Conservation (phyloP, 2,888 invertebrate species). For the Erynnis tages region DNA sequence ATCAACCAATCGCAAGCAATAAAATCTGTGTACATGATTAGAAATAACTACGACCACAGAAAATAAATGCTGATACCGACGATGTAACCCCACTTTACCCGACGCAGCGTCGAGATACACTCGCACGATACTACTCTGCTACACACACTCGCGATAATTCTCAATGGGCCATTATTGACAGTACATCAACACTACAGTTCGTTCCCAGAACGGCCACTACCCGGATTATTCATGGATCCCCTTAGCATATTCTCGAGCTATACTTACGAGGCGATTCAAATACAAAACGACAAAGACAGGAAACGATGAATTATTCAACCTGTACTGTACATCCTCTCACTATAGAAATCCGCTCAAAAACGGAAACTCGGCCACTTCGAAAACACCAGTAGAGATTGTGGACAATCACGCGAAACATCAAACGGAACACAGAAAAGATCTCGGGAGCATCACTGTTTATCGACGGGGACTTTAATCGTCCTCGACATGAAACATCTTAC, state of each 20-base stretch:
- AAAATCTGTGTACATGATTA: conserved; percentile 21
- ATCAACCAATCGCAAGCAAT: conserved; percentile 12
- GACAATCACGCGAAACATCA: conserved; percentile 23
- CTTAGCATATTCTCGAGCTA: conserved; percentile 27
- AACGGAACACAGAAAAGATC: conserved; percentile 23
- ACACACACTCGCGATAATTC: conserved; percentile 25
- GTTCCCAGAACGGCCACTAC: conserved; percentile 13
- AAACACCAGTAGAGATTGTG: conserved; percentile 28
- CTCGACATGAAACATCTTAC: conserved; percentile 40
- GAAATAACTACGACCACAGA: conserved; percentile 25
- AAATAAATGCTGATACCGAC: conserved; percentile 25
- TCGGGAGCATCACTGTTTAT: not conserved
- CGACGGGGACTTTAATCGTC: conserved; percentile 3
- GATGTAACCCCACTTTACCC: conserved; percentile 27
- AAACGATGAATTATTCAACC: conserved; percentile 56
- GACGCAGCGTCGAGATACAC: conserved; percentile 33
- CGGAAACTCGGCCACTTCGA: conserved; percentile 43
- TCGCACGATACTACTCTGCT: conserved; percentile 31
- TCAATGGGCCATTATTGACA: conserved; percentile 26
- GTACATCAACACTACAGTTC: conserved; percentile 7
- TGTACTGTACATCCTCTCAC: conserved; percentile 52
- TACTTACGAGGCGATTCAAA: conserved; percentile 33
- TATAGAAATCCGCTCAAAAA: conserved; percentile 48
- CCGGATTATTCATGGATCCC: conserved; percentile 21
- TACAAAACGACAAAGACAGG: conserved; percentile 53